A percentile compares a stretch with the other conserved stretches of the same genome.
These are phyloP conservation scores for Malacoctenus gilli DNA, from an alignment of 2,797 vertebrate genomes.

Conservation along the genomic window DNA sequence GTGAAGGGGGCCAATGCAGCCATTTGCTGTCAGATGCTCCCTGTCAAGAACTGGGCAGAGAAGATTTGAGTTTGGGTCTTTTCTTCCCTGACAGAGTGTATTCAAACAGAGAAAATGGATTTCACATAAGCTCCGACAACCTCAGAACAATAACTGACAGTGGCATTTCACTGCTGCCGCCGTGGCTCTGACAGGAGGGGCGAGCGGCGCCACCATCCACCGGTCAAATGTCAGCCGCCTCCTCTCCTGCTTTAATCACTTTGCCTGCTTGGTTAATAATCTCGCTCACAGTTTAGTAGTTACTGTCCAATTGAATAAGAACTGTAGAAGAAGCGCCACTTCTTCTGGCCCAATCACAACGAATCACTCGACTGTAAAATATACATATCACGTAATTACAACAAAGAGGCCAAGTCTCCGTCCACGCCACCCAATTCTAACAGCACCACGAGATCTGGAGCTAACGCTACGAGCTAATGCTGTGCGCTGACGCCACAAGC, in stretches of 20 bases:
- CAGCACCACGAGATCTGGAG: too few relatives aligned
- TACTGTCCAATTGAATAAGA: too few relatives aligned
- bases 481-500: too few relatives aligned
- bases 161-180: constrained; percentile 59
- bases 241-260: constrained; percentile 10
- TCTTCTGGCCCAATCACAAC: too few relatives aligned
- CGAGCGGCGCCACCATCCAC: constrained; percentile 39
- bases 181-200: constrained; percentile 51
- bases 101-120: constrained; percentile 75
- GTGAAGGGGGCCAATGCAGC: constrained; percentile 45
- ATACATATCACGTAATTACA: too few relatives aligned
- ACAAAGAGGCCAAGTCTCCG: too few relatives aligned
- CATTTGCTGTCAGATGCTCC: constrained; percentile 67
- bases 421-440: too few relatives aligned
- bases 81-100: constrained; percentile 65
- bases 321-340: too few relatives aligned
- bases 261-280: constrained; percentile 34
- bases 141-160: constrained; percentile 70
- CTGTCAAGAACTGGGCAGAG: constrained; percentile 62
- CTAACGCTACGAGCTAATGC: too few relatives aligned
- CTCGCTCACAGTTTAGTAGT: not conserved
- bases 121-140: constrained; percentile 69
- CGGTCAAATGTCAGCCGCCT: constrained; percentile 64
- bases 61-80: constrained; percentile 55
- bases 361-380: too few relatives aligned